A percentile compares a stretch with the other conserved stretches of the same genome.
Conservation (phyloP, 92 coral and sea anemone species). For the Phenganax stokvisi region DNA sequence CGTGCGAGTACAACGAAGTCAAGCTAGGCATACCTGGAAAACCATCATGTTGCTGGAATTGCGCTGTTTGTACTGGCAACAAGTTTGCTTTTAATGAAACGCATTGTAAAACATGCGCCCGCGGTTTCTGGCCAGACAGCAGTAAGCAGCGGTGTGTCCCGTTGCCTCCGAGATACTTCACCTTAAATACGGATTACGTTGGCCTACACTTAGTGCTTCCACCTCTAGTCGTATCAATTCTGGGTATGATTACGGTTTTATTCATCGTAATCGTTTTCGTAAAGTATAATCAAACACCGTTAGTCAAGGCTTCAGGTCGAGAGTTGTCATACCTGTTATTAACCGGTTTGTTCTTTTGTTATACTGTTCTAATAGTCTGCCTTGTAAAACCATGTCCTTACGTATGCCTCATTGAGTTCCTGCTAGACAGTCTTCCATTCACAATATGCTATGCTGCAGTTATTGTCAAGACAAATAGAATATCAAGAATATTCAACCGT, state of each 20-base stretch:
- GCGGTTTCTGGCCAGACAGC: conserved; percentile 66
- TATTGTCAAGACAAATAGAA: conserved; percentile 89
- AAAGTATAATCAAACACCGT: conserved; percentile 72
- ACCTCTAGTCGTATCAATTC: conserved; percentile 60
- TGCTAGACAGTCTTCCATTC: conserved; percentile 74
- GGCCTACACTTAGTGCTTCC: conserved; percentile 60
- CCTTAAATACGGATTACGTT: conserved; percentile 41
- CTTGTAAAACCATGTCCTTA: conserved; percentile 59
- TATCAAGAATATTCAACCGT: conserved; percentile 93
- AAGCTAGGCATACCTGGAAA: conserved; percentile 63
- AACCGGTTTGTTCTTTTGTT: conserved; percentile 68
- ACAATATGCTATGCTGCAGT: conserved; percentile 88
- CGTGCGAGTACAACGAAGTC: conserved; percentile 62
- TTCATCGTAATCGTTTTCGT: conserved; percentile 63
- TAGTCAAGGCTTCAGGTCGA: conserved; percentile 92
- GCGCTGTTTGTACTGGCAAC: conserved; percentile 66
- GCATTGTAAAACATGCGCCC: conserved; percentile 64
- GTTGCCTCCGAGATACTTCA: conserved; percentile 60
- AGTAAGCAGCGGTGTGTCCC: conserved; percentile 55
- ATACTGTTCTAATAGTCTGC: conserved; percentile 57
- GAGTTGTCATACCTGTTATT: conserved; percentile 78
- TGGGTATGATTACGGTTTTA: conserved; percentile 63
- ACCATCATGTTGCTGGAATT: conserved; percentile 80
- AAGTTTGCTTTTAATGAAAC: conserved; percentile 62
- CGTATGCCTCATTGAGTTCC: conserved; percentile 71